Conservation (phyloP, 2,888 invertebrate genomes). For the Panopea generosa region DNA sequence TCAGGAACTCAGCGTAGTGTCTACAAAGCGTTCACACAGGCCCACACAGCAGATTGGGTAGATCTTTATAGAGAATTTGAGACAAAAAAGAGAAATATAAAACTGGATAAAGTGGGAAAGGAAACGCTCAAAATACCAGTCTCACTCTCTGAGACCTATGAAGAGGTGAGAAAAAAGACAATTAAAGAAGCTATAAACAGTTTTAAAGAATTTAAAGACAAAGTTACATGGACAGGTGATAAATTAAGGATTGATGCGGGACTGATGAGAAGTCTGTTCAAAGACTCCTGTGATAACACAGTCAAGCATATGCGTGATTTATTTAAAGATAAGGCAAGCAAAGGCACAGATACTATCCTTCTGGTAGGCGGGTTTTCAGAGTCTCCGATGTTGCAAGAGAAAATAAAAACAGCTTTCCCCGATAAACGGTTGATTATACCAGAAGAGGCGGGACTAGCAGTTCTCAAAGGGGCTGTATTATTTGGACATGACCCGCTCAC, state of each 20-base stretch:
- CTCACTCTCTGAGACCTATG: constrained; percentile 40
- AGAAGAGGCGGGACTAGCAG: constrained; percentile 67
- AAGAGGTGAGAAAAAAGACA: constrained; percentile 21
- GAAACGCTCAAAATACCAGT: constrained; percentile 64
- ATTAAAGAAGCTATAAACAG: constrained; percentile 40
- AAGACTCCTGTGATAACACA: constrained; percentile 43
- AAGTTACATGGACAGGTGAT: constrained; percentile 46
- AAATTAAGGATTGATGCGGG: constrained; percentile 58
- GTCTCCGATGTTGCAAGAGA: constrained; percentile 60
- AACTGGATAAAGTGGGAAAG: constrained; percentile 25
- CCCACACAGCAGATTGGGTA: constrained; percentile 55
- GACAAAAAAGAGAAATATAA: constrained; percentile 63
- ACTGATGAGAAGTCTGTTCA: constrained; percentile 51
- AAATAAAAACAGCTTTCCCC: constrained; percentile 48
- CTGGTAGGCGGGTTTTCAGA: constrained; percentile 70
- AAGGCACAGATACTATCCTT: constrained; percentile 55
- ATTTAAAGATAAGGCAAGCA: constrained; percentile 39
- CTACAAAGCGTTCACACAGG: constrained; percentile 34
- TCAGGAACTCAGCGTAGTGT: no score
- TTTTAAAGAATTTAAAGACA: constrained; percentile 38
- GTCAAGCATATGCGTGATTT: constrained; percentile 58
- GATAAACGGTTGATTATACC: constrained; percentile 62
- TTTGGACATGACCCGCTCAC: constrained; percentile 64
- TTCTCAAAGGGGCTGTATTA: constrained; percentile 68
- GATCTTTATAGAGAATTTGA: constrained; percentile 66